These are phyloP conservation scores for Oryzias dopingdopingensis DNA, from an alignment of 2,797 vertebrate species.

Conservation along the genomic window DNA sequence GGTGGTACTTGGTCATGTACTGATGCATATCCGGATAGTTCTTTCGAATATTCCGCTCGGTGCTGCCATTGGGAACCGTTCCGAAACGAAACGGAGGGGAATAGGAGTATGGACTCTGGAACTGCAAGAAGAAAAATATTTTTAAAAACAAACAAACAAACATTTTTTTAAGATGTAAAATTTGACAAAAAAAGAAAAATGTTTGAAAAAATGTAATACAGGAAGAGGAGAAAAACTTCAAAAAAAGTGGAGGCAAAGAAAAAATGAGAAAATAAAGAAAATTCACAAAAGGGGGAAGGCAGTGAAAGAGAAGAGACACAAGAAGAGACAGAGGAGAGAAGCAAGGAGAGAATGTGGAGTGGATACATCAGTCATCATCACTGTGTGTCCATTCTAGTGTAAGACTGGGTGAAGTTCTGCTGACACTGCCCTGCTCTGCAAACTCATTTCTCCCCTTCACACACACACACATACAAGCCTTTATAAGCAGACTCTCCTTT, in stretches of 20 bases:
- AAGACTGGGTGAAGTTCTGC: slow-evolving; percentile 59
- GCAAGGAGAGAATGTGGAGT: slow-evolving; percentile 46
- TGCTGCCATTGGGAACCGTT: slow-evolving; percentile 96
- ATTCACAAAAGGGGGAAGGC: slow-evolving; percentile 1
- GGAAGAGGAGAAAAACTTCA: neutral
- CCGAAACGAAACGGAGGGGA: slow-evolving; percentile 98
- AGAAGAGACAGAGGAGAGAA: slow-evolving; percentile 45
- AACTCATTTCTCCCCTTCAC: slow-evolving; percentile 20
- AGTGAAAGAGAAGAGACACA: slow-evolving; percentile 34
- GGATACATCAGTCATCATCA: slow-evolving; percentile 74
- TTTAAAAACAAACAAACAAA: slow-evolving; percentile 11
- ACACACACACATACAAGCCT: slow-evolving; percentile 21
- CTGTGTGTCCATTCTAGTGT: slow-evolving; percentile 62
- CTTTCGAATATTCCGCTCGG: slow-evolving; percentile 96
- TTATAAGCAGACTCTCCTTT: slow-evolving; percentile 33
- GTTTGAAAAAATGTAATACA: neutral
- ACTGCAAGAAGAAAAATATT: slow-evolving; percentile 70
- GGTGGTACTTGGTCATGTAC: slow-evolving; percentile 97
- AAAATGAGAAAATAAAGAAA: slow-evolving; percentile 18
- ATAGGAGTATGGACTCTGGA: slow-evolving; percentile 92
- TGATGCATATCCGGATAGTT: slow-evolving; percentile 99
- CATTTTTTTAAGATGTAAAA: slow-evolving; percentile 8
- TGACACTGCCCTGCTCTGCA: slow-evolving; percentile 59
- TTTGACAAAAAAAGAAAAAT: neutral
- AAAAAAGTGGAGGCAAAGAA: neutral